Conservation (phyloP, 2,888 invertebrate genomes). For the Trichopoda pennipes region DNA sequence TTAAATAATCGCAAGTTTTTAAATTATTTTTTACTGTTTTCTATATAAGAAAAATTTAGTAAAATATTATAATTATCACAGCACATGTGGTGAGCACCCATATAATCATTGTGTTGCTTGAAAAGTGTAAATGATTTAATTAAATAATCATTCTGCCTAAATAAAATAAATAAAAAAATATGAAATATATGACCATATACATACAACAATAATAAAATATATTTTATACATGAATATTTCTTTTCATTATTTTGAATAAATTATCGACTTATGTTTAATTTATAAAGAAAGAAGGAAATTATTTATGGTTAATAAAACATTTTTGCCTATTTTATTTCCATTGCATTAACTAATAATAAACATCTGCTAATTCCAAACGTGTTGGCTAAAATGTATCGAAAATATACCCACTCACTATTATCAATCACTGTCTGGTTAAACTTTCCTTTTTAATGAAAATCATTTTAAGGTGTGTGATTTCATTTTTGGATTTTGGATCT, state of each 20-base stretch:
- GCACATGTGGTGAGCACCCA: too few species aligned
- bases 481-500: conserved; percentile 28
- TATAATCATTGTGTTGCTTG: too few species aligned
- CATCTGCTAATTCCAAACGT: conserved; percentile 23
- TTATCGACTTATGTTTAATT: not conserved
- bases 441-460: conserved; percentile 47
- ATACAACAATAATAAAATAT: too few species aligned
- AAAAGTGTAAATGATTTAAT: not conserved
- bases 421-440: conserved; percentile 48
- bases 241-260: not conserved
- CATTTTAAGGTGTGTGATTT: conserved; percentile 42
- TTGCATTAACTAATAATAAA: not conserved
- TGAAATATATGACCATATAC: not conserved
- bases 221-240: too few species aligned
- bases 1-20: too few species aligned
- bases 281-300: conserved; percentile 53
- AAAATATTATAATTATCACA: too few species aligned
- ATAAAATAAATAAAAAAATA: not conserved
- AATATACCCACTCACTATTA: conserved; percentile 29
- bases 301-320: not conserved
- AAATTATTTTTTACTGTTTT: too few species aligned
- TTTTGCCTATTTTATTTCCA: not conserved
- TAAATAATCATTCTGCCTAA: conserved; percentile 31
- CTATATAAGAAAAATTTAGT: too few species aligned
- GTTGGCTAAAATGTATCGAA: not conserved